phyloP scores from a whole-genome alignment of 2,113 vertebrate species.

The Chauna torquata region DNA sequence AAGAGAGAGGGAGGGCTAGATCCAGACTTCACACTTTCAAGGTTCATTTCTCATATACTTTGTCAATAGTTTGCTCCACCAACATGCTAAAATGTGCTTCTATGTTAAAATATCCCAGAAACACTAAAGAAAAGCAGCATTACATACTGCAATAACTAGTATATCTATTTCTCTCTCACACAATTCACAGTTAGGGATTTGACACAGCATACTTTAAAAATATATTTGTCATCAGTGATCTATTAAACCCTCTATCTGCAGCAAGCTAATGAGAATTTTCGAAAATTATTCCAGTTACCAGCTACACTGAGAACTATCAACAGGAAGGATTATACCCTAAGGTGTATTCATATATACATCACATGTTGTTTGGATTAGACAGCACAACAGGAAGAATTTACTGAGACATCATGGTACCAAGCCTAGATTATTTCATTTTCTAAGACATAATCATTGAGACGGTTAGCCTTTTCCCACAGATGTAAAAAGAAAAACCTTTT shows the following conservation, averaged over 20 bases:
- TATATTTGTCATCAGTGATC: slow-evolving; percentile 12
- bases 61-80: neutral
- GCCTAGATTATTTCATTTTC: neutral
- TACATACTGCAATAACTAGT: neutral
- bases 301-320: neutral
- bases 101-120: neutral
- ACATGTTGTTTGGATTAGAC: neutral
- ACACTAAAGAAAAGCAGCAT: neutral
- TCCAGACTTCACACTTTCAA: neutral
- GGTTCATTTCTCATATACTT: neutral
- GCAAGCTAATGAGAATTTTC: slow-evolving; percentile 12
- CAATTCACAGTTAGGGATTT: neutral
- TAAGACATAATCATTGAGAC: neutral
- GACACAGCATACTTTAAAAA: neutral
- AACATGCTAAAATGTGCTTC: neutral
- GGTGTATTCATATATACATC: neutral
- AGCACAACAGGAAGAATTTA: neutral
- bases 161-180: neutral
- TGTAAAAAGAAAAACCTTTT: neutral
- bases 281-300: neutral
- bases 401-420: neutral
- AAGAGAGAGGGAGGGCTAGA: neutral
- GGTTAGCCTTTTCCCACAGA: neutral
- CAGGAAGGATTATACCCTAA: neutral
- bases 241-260: neutral